Base-by-base conservation (phyloP, 2,797 vertebrate species). In the Eremophila alpestris region DNA sequence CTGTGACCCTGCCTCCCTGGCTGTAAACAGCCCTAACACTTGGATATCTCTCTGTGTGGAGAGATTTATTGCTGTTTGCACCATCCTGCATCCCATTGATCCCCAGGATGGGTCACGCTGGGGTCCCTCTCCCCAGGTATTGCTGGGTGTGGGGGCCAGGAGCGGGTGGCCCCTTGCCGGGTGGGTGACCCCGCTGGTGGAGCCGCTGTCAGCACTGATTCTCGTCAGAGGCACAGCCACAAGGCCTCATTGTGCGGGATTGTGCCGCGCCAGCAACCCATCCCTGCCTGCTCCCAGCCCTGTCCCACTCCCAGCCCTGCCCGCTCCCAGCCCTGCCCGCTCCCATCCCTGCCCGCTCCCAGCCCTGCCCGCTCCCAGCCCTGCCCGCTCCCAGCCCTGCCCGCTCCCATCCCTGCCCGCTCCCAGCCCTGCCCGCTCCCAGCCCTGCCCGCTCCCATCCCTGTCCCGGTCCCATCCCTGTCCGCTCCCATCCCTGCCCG, bases 161-260 rank as follows among this genome's bases (percentile, higher is more conserved):
- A 40, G 8, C 0, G 2, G 1, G 52, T 30, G 80, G 64, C 45
- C 19, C 83, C 1, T 0, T 63, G 67, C 62, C 0, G 30, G 48
- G 23, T 9, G 46, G 73, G 78, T 82, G 83, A 87, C 93, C 87
- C 75, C 0, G 7, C 87, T 8, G 6, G 10, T 15, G 7, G 60
- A 79, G 83, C 71, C 0, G 49, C 96, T 96, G 96, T 97, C 96
- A 97, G 86, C 45, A 38, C 76, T 3, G 36, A 97, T 97, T 97
- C 92, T 93, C 29, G 0, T 97, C 96, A 95, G 76, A 63, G 49
- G 26, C n/a, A 3, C 40, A 1, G 82, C 91, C 89, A 96, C 94
- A 97, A 97, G 93, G 92, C 81, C 70, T 79, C 87, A 91, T 96
- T 97, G 96, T 96, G 81, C 84, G 1, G 11, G 60, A 60, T 32